phyloP scores from a whole-genome alignment of 2,888 invertebrate species.

The Phorcus lineatus region DNA sequence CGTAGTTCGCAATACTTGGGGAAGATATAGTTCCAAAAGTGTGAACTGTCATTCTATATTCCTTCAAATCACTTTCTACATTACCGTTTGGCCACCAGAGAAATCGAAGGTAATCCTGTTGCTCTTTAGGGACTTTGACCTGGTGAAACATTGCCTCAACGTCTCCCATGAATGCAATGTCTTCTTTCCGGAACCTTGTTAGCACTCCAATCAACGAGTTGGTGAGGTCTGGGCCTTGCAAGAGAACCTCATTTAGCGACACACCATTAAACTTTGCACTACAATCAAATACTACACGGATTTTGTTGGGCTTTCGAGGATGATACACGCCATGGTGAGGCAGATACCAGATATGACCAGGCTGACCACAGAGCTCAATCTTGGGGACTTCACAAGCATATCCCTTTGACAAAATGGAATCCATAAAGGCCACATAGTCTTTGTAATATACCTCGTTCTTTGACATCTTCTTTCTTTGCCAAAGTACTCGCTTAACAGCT shows the following conservation, averaged over 20 bases:
- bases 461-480: no score
- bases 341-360: constrained; percentile 25
- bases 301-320: constrained; percentile 28
- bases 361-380: background rate
- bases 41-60: no score
- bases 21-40: no score
- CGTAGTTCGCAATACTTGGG: no score
- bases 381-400: background rate
- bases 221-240: constrained; percentile 31
- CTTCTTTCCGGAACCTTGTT: constrained; percentile 21
- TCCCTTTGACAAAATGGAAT: no score
- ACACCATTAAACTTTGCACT: constrained; percentile 11
- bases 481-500: no score
- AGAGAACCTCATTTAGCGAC: constrained; percentile 21
- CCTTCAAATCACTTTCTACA: no score
- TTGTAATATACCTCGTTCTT: no score
- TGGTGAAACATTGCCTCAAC: constrained; percentile 32
- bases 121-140: constrained; percentile 25
- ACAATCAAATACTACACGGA: constrained; percentile 26
- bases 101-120: background rate
- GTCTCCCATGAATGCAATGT: constrained; percentile 29
- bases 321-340: constrained; percentile 33
- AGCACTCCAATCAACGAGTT: constrained; percentile 30
- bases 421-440: no score
- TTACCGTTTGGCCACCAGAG: no score